These are phyloP conservation scores for Cyanoderma ruficeps DNA, from an alignment of 2,113 vertebrate genomes.

Conservation along the genomic window DNA sequence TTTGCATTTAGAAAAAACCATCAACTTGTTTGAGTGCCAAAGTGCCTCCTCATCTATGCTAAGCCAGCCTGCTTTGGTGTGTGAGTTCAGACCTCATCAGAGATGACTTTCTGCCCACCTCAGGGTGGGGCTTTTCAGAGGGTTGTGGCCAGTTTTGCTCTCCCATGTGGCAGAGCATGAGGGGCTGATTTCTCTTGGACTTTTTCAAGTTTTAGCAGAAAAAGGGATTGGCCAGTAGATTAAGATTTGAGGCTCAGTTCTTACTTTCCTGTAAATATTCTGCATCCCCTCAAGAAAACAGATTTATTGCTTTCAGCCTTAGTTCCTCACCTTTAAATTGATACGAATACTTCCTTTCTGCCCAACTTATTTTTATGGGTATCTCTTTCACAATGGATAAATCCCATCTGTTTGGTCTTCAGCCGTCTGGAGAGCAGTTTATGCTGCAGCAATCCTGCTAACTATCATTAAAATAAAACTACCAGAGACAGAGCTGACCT, in stretches of 20 bases:
- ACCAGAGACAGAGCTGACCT: not conserved
- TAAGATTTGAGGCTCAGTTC: not conserved
- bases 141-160: not conserved
- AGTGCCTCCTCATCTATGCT: not conserved
- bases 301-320: not conserved
- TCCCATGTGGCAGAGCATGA: not conserved
- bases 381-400: not conserved
- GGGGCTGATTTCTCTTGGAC: not conserved
- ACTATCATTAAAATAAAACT: not conserved
- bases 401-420: not conserved
- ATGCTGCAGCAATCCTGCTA: not conserved
- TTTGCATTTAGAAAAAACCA: not conserved
- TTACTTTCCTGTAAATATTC: not conserved
- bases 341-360: not conserved
- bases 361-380: not conserved
- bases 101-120: not conserved
- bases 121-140: not conserved
- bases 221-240: not conserved
- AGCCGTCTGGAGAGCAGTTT: not conserved
- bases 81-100: not conserved
- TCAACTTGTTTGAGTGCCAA: not conserved
- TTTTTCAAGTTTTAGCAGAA: not conserved
- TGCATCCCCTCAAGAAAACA: not conserved
- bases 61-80: not conserved
- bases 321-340: not conserved